These are phyloP conservation scores for Papilio xuthus DNA, from an alignment of 1,140 invertebrate genomes.

Conservation along the genomic window DNA sequence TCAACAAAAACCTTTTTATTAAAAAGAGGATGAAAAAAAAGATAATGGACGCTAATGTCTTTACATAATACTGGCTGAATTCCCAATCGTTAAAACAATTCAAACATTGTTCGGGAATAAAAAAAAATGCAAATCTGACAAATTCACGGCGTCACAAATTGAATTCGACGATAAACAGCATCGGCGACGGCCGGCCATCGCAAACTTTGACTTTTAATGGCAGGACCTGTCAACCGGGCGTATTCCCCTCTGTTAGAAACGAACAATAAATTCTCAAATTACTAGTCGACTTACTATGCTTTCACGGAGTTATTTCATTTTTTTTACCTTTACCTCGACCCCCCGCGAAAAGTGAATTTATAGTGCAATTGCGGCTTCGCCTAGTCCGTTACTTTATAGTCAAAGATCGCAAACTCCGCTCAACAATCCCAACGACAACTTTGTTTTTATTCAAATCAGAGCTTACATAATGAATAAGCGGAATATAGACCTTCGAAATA, in stretches of 20 bases:
- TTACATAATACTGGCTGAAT: conserved; percentile 36
- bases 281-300: too few species aligned
- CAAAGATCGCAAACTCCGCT: conserved; percentile 10
- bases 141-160: conserved; percentile 39
- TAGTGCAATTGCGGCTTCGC: background rate
- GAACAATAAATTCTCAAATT: background rate
- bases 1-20: conserved; percentile 26
- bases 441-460: conserved; percentile 38
- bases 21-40: conserved; percentile 18
- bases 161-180: conserved; percentile 35
- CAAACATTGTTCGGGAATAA: conserved; percentile 25
- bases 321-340: background rate
- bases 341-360: background rate
- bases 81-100: conserved; percentile 36
- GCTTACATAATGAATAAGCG: conserved; percentile 37
- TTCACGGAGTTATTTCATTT: too few species aligned
- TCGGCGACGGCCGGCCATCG: conserved; percentile 34
- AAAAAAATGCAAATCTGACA: conserved; percentile 38
- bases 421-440: conserved; percentile 31
- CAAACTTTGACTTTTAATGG: background rate
- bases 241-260: background rate
- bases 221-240: background rate
- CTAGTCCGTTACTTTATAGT: background rate
- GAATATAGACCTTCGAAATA: conserved; percentile 19
- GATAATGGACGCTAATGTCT: conserved; percentile 36